Evolutionary conservation across 2,888 invertebrate genomes (phyloP).

Genomic region (Augiades crinisus): DNA sequence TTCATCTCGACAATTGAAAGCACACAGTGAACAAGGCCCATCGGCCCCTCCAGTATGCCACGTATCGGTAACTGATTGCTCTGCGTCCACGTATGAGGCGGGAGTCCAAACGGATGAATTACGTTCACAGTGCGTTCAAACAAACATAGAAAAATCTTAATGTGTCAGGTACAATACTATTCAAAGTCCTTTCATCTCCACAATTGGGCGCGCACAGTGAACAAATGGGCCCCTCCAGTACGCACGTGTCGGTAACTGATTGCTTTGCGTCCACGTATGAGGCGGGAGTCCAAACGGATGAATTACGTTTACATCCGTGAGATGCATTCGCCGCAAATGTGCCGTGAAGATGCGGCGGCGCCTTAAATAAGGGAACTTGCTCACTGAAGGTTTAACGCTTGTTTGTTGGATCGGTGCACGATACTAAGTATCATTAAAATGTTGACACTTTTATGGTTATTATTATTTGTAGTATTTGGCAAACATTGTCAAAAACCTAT

Average conservation of each 20-base stretch:
- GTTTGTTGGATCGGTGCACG: too few species aligned
- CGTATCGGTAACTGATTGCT: conserved; percentile 60
- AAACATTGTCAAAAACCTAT: too few species aligned
- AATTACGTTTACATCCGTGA: conserved; percentile 48
- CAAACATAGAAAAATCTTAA: too few species aligned
- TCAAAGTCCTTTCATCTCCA: conserved; percentile 39
- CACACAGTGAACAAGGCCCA: conserved; percentile 51
- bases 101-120: conserved; percentile 44
- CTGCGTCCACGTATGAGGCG: conserved; percentile 44
- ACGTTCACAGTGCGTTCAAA: too few species aligned
- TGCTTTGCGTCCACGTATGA: conserved; percentile 43
- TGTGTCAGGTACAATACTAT: too few species aligned
- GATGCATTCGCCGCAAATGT: conserved; percentile 50
- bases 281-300: conserved; percentile 46
- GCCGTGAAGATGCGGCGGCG: conserved; percentile 54
- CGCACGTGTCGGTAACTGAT: conserved; percentile 63
- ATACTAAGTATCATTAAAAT: too few species aligned
- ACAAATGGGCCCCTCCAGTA: conserved; percentile 46
- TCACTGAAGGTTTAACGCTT: not conserved
- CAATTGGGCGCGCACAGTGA: conserved; percentile 48
- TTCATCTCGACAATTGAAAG: conserved; percentile 44
- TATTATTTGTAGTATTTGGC: too few species aligned
- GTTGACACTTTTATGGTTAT: too few species aligned
- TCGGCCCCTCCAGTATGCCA: conserved; percentile 46
- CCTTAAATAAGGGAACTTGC: conserved; percentile 23